Percentiles rank a stretch among this genome's conserved stretches.
These are phyloP conservation scores for Heteractis magnifica DNA, from an alignment of 92 coral and sea anemone species.

Conservation along the genomic window DNA sequence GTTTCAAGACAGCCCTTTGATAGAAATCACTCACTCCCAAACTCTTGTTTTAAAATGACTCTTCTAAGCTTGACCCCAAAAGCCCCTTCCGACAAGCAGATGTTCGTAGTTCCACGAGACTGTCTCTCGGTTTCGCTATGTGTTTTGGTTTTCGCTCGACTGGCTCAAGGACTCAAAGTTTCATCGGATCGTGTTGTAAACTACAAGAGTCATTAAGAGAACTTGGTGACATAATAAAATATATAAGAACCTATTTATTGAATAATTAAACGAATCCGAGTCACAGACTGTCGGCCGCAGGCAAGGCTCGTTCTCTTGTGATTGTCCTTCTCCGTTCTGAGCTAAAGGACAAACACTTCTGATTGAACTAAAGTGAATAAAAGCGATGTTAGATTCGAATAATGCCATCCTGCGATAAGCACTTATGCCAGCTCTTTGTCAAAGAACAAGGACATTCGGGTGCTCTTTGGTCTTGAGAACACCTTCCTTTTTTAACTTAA, in stretches of 20 bases:
- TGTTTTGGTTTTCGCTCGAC: constrained; percentile 12
- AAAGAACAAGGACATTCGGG: not conserved
- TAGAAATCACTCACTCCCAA: constrained; percentile 1
- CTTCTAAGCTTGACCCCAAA: not conserved
- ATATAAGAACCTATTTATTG: constrained; percentile 71
- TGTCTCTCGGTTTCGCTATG: constrained; percentile 2
- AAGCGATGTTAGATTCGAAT: not conserved
- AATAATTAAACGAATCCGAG: constrained; percentile 91
- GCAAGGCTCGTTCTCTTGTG: constrained; percentile 24
- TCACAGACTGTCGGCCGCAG: constrained; percentile 33
- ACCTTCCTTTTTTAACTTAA: not conserved
- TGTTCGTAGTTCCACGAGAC: not conserved
- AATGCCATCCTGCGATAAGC: constrained; percentile 12
- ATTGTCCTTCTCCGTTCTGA: not conserved
- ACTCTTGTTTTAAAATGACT: not conserved
- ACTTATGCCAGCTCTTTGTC: not conserved
- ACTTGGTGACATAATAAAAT: constrained; percentile 84
- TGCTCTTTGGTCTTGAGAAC: not conserved
- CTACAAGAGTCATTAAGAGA: constrained; percentile 70
- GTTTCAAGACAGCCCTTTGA: constrained; percentile 6
- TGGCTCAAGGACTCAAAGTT: constrained; percentile 1
- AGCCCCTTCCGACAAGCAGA: constrained; percentile 3
- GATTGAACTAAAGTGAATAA: constrained; percentile 12
- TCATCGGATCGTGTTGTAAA: constrained; percentile 9
- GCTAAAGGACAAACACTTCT: not conserved